These are phyloP conservation scores for Ormyrus pomaceus DNA, from an alignment of 2,888 invertebrate species.

Conservation along the genomic window DNA sequence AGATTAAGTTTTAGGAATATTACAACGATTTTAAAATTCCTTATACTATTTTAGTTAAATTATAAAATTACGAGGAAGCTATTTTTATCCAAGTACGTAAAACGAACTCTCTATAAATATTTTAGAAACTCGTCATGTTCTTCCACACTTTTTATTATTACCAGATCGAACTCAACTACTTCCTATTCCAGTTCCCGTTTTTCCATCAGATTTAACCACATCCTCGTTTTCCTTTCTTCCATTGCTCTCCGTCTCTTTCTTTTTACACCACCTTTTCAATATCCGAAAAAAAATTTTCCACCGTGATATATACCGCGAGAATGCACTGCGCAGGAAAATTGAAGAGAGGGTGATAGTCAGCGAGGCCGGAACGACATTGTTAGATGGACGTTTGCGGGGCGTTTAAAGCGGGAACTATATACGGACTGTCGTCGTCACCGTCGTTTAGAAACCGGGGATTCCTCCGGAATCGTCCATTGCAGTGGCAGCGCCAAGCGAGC, in stretches of 20 bases:
- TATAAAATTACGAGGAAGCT: no score
- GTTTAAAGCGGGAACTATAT: conserved; percentile 31
- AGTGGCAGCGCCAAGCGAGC: background rate
- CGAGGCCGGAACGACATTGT: conserved; percentile 18
- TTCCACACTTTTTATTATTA: conserved; percentile 15
- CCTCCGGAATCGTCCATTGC: conserved; percentile 43
- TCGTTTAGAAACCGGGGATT: conserved; percentile 42
- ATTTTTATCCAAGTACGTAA: no score
- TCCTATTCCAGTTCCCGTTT: background rate
- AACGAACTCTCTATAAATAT: conserved; percentile 26
- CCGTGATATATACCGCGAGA: conserved; percentile 20
- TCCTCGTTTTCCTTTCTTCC: background rate
- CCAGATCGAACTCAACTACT: background rate
- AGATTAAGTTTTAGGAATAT: no score
- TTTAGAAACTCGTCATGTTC: conserved; percentile 2
- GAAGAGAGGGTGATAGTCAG: background rate
- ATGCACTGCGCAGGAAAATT: conserved; percentile 1
- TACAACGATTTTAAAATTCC: no score
- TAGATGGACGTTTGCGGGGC: conserved; percentile 38
- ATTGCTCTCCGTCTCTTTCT: background rate
- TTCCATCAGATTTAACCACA: background rate
- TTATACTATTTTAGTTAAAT: no score
- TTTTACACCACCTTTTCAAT: background rate
- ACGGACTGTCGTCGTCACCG: conserved; percentile 48
- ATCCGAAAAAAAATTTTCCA: conserved; percentile 2